phyloP scores from a whole-genome alignment of 2,113 vertebrate genomes.

The Sorex araneus region DNA sequence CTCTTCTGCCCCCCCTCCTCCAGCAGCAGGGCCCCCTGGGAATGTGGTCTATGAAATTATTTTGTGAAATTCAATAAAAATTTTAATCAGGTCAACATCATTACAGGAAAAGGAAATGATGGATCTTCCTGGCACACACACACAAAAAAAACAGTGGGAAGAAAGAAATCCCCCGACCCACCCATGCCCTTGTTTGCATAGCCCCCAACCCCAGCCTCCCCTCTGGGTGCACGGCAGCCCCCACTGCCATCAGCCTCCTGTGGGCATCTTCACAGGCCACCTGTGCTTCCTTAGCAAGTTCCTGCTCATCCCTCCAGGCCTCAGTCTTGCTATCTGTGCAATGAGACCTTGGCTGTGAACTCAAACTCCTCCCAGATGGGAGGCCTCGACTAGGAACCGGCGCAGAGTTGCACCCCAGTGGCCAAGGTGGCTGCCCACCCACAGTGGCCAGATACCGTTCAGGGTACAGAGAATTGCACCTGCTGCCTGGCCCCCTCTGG shows the following conservation, averaged over 20 bases:
- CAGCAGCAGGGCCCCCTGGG: conserved; percentile 80
- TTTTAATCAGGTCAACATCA: conserved; percentile 89
- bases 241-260: too few relatives aligned
- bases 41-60: conserved; percentile 87
- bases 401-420: background rate
- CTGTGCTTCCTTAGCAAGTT: background rate
- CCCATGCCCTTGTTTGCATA: accelerated
- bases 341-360: background rate
- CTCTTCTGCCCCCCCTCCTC: conserved; percentile 23
- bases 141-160: conserved; percentile 57
- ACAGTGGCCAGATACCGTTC: background rate
- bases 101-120: conserved; percentile 85
- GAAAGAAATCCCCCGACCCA: background rate
- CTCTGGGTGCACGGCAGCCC: accelerated
- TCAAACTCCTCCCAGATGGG: background rate
- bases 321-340: conserved; percentile 23
- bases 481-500: background rate
- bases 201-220: background rate
- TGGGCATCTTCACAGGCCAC: accelerated
- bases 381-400: background rate
- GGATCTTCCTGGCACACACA: conserved; percentile 76
- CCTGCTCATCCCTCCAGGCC: background rate
- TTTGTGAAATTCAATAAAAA: conserved; percentile 90
- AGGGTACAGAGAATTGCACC: background rate
- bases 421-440: background rate